phyloP scores from a whole-genome alignment of 1,140 invertebrate genomes.

The Bradynema listronoti region DNA sequence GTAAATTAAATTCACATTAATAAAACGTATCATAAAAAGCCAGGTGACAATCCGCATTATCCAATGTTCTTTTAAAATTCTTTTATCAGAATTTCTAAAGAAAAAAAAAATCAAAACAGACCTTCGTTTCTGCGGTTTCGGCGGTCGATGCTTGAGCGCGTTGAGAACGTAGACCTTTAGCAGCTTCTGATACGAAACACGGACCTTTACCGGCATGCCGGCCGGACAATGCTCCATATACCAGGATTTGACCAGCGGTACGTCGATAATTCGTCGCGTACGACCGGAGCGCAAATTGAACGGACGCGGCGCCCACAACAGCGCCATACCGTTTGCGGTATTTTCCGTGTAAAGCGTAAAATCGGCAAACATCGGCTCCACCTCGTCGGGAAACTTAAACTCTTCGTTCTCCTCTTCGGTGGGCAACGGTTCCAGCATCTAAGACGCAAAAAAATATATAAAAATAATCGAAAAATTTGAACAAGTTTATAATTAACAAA shows the following conservation, averaged over 20 bases:
- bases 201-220: constrained; percentile 95
- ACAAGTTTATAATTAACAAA: no score
- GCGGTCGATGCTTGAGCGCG: constrained; percentile 87
- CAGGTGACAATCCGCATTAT: not conserved
- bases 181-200: constrained; percentile 97
- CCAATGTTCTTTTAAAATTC: no score
- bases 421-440: constrained; percentile 65
- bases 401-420: constrained; percentile 83
- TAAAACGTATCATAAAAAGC: constrained; percentile 12
- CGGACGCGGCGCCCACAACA: constrained; percentile 95
- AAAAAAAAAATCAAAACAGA: constrained; percentile 46
- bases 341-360: constrained; percentile 72
- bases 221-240: constrained; percentile 90
- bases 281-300: constrained; percentile 86
- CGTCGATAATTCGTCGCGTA: constrained; percentile 79
- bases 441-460: constrained; percentile 31
- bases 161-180: constrained; percentile 97
- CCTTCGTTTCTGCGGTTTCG: constrained; percentile 96
- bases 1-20: constrained; percentile 26
- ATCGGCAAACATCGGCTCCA: constrained; percentile 85
- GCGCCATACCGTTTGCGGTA: constrained; percentile 93
- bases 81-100: not conserved
- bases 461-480: not conserved
- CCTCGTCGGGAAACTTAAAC: constrained; percentile 79
- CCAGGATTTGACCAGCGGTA: constrained; percentile 95